phyloP scores from a whole-genome alignment of 2,888 invertebrate species.

The Drosophila tanythrix region DNA sequence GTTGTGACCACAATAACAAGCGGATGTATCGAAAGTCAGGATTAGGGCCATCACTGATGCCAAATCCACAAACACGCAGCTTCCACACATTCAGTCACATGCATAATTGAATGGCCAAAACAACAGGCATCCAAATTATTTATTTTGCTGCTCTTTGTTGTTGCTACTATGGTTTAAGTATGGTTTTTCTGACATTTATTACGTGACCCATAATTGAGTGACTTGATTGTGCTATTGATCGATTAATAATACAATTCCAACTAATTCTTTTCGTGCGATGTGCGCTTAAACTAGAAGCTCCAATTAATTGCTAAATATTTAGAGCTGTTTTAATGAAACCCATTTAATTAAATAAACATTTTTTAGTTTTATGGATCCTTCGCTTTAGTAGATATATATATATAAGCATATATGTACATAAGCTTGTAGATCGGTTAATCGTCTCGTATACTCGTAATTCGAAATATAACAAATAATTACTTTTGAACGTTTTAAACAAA shows the following conservation, averaged over 20 bases:
- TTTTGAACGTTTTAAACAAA: neutral
- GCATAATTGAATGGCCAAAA: constrained; percentile 42
- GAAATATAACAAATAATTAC: neutral
- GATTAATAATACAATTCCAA: constrained; percentile 7
- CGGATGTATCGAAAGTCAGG: neutral
- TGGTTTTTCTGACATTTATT: constrained; percentile 18
- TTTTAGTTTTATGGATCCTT: neutral
- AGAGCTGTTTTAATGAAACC: neutral
- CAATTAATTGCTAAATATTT: neutral
- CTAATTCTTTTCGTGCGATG: neutral
- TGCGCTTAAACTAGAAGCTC: neutral
- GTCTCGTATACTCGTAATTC: neutral
- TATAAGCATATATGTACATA: neutral
- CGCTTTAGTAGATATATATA: neutral
- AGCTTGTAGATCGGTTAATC: neutral
- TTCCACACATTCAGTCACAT: constrained; percentile 23
- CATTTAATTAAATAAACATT: neutral
- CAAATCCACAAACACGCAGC: constrained; percentile 38
- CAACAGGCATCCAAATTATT: constrained; percentile 21
- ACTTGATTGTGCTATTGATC: constrained; percentile 3
- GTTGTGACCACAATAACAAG: constrained; percentile 10
- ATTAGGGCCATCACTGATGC: neutral
- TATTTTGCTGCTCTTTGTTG: neutral
- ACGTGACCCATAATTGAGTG: constrained; percentile 24
- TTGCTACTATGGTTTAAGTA: neutral